Conservation (phyloP, 2,888 invertebrate species). For the Thelaira solivaga region DNA sequence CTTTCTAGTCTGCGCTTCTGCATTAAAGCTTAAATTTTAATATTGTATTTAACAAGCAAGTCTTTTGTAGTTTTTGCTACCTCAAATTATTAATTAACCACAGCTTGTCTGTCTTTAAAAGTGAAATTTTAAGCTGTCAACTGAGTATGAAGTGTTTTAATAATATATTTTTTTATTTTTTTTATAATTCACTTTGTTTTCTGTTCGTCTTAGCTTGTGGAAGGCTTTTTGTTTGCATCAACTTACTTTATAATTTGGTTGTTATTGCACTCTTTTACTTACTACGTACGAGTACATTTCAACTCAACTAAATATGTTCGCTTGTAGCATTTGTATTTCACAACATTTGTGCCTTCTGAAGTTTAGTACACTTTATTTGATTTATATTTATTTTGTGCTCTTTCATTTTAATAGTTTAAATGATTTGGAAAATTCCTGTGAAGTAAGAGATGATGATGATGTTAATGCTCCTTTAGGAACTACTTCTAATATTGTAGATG, state of each 20-base stretch:
- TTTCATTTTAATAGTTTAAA: constrained; percentile 65
- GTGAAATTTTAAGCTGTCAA: neutral
- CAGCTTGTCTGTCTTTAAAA: too few relatives aligned
- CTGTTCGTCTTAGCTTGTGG: neutral
- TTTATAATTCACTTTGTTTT: neutral
- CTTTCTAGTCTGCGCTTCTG: too few relatives aligned
- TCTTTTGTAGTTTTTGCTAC: too few relatives aligned
- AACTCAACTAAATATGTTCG: neutral
- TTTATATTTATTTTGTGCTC: constrained; percentile 41
- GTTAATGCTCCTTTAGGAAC: constrained; percentile 52
- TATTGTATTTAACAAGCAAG: too few relatives aligned
- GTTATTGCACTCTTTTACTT: neutral
- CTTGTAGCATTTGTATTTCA: constrained; percentile 24
- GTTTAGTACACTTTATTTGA: constrained; percentile 43
- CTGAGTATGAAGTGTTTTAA: neutral
- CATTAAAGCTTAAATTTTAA: too few relatives aligned
- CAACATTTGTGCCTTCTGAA: constrained; percentile 43
- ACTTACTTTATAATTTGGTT: neutral
- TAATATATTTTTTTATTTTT: neutral
- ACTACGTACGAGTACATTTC: too few relatives aligned
- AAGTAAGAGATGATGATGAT: constrained; percentile 55
- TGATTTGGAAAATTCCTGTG: constrained; percentile 64
- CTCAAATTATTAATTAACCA: too few relatives aligned
- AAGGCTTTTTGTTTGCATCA: constrained; percentile 16
- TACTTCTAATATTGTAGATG: constrained; percentile 71